Evolutionary conservation across 2,113 vertebrate species (phyloP).

Genomic region (Seriola rivoliana): DNA sequence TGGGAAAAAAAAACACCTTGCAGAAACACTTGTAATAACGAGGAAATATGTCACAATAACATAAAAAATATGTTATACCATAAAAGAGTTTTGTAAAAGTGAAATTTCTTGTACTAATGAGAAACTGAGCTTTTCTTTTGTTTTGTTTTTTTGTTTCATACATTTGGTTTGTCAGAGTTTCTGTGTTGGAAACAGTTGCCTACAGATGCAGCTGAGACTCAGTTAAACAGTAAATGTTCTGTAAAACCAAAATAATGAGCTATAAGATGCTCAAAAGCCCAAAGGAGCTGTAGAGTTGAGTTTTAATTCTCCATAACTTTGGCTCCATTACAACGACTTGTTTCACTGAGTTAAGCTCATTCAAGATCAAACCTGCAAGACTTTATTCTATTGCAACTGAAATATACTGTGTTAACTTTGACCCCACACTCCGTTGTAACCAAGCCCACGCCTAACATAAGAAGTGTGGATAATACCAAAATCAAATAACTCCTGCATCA

Average conservation of each 20-base stretch:
- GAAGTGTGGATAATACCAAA: constrained; percentile 42
- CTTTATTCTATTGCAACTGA: background rate
- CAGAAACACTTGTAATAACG: too few species aligned
- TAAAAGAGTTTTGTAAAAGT: too few species aligned
- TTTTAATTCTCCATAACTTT: constrained; percentile 2
- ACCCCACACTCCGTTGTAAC: background rate
- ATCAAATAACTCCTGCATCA: constrained; percentile 55
- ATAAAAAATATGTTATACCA: too few species aligned
- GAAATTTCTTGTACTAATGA: too few species aligned
- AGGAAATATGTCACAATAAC: too few species aligned
- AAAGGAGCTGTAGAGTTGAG: background rate
- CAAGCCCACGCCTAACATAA: background rate
- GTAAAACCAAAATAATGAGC: constrained; percentile 23
- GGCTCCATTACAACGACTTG: constrained; percentile 1
- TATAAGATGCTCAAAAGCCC: background rate
- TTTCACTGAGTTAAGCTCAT: constrained; percentile 13
- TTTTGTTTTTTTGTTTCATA: too few species aligned
- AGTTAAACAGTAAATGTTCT: too few species aligned
- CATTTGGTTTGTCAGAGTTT: too few species aligned
- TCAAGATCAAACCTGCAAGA: background rate
- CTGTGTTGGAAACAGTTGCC: too few species aligned
- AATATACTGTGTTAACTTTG: background rate
- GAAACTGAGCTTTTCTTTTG: too few species aligned
- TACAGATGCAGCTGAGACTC: too few species aligned
- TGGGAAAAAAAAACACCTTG: too few species aligned